Base-by-base conservation (phyloP, 2,888 invertebrate genomes). In the Lepidocyrtoides sp. region DNA sequence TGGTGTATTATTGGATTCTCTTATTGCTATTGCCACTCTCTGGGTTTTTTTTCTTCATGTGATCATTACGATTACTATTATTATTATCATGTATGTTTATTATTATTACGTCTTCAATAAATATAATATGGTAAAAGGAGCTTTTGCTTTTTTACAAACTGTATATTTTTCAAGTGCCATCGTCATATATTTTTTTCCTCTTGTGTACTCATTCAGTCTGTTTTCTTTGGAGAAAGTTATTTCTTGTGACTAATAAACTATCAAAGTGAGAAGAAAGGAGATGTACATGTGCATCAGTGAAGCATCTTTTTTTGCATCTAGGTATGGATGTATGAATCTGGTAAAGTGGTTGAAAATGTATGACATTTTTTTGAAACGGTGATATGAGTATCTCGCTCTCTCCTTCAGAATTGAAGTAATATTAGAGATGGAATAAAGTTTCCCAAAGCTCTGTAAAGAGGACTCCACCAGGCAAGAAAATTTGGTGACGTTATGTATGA, bases 391-490 rank as follows among this genome's bases (percentile, higher is more conserved):
- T n/a, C n/a, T n/a, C n/a, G n/a, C 41, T 69, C 20, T 32, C 66
- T 5, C n/a, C 8, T 12, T 26, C 26, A 32, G 79, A 36, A 32
- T 29, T 57, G 57, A 20, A 29, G 51, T 57, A 36, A 54, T 77
- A 77, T 81, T 57, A 12, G 7, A 57, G n/a, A n/a, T 8, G 17
- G 57, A 32, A 81, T 81, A 51, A 75, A 85, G 72, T 75, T 85
- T 85, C 72, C n/a, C 17, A 4, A 57, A 75, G 23, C 57, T 7
- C 4, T 41, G 20, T 23, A 44, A 85, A 85, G 85, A 85, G 85
- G 85, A 51, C 85, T 85, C 85, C 85, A 85, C 85, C 44, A 41
- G 29, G 20, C 69, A 36, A 69, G 69, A 41, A 36, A 66, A 66
- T 26, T n/a, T n/a, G n/a, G n/a, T n/a, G n/a, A n/a, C n/a, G n/a